Evolutionary conservation across 23 tunicate genomes (phyloP), one percentile per base, ranked within the genome.

Genomic region (Halocynthia roretzi): DNA sequence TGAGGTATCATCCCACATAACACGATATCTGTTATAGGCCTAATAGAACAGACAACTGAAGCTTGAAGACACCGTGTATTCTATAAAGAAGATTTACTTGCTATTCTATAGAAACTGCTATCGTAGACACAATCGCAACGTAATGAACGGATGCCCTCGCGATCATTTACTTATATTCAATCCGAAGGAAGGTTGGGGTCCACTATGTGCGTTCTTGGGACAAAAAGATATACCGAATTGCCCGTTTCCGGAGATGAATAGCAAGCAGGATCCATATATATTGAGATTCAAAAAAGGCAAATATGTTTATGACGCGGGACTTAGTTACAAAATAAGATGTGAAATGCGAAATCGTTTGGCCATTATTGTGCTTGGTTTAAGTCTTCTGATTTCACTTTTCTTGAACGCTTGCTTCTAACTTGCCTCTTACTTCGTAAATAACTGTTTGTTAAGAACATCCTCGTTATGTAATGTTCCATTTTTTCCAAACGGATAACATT

Each of bases 121-220:
- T 44, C 19, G 71, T 48, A n/a, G 71, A 19, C 71, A 67, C 18
- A 67, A 67, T 44, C 21, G 71, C 21, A 67, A 67, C 18, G 71
- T 67, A 11, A 0, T 67, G 71, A n/a, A 19, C 18, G 63, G 63
- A 8, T 74, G 78, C 31, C 78, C 78, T 8, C 15, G 23, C 19
- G 64, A 56, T 15, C 62, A 53, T 4, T 64, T 74, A 64, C 78
- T 74, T 0, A n/a, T 74, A 53, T 74, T 74, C 78, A 74, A 74
- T 64, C 22, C 23, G 22, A 54, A 74, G 31, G 78, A 74, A 53
- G 78, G 78, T 56, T 74, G 78, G 78, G 56, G 31, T 19, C 78
- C 78, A 56, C 63, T 74, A 10, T 74, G 78, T 5, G 56, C 55
- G 19, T 74, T 74, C 21, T 18, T 74, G 21, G 71, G 71, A n/a